Conservation (phyloP, 1,140 invertebrate genomes). For the Brachionus paranguensis region DNA sequence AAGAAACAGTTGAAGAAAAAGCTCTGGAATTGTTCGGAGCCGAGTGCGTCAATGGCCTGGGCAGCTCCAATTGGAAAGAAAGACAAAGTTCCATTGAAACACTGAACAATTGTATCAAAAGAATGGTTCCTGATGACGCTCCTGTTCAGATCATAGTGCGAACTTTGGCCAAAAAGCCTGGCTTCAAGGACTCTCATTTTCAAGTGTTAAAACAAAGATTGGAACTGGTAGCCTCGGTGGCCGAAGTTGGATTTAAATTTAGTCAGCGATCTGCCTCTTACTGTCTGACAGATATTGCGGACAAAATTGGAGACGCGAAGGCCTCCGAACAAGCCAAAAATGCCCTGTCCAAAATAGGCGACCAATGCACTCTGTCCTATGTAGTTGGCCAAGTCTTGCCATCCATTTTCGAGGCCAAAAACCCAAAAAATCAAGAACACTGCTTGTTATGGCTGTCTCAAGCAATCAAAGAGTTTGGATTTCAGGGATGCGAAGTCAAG, state of each 20-base stretch:
- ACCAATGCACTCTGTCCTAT: constrained; percentile 69
- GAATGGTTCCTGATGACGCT: constrained; percentile 60
- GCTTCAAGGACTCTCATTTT: constrained; percentile 84
- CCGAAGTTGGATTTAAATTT: constrained; percentile 63
- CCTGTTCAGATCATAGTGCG: constrained; percentile 70
- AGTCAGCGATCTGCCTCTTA: constrained; percentile 67
- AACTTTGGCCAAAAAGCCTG: constrained; percentile 74
- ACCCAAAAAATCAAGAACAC: constrained; percentile 81
- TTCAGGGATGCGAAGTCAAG: constrained; percentile 71
- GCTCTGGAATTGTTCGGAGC: constrained; percentile 62
- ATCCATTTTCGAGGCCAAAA: constrained; percentile 72
- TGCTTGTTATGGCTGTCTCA: constrained; percentile 70
- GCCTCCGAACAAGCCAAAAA: constrained; percentile 67
- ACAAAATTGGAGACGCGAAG: constrained; percentile 77
- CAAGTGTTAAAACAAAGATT: constrained; percentile 79
- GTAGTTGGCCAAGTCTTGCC: constrained; percentile 59
- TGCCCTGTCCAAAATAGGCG: constrained; percentile 68
- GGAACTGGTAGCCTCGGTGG: constrained; percentile 70
- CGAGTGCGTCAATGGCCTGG: constrained; percentile 65
- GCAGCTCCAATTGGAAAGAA: constrained; percentile 77
- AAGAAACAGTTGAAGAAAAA: constrained; percentile 68
- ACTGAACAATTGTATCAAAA: constrained; percentile 56
- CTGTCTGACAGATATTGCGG: constrained; percentile 71
- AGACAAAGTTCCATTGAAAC: constrained; percentile 71
- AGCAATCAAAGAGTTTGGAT: constrained; percentile 77